Percentiles rank a stretch among this genome's conserved stretches.
Evolutionary conservation across 2,888 invertebrate species (phyloP).

Genomic region (Flabesymbios commensalis): DNA sequence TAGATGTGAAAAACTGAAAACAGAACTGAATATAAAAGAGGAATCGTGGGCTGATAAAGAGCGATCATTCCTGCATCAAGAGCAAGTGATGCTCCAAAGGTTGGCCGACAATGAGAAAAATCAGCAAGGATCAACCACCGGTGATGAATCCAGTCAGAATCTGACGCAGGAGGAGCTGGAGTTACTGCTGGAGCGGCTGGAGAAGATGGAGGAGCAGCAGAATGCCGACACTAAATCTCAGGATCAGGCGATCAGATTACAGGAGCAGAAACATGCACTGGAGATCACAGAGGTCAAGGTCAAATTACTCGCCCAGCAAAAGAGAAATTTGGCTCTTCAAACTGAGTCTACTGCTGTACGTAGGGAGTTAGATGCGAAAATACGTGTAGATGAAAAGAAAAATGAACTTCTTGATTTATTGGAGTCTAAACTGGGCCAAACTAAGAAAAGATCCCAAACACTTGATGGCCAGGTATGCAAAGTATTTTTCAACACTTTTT

Average conservation of each 20-base stretch:
- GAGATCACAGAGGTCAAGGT: slow-evolving; percentile 7
- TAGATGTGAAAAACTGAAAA: slow-evolving; percentile 3
- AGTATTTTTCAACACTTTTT: too few species aligned
- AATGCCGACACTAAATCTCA: neutral
- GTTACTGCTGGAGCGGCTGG: neutral
- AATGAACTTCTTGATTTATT: slow-evolving; percentile 5
- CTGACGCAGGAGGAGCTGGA: too few species aligned
- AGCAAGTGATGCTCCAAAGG: too few species aligned
- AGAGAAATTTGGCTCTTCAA: neutral
- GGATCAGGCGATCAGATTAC: neutral
- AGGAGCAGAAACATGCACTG: too few species aligned
- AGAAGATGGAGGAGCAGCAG: neutral
- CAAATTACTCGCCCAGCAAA: neutral
- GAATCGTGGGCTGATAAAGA: slow-evolving; percentile 2
- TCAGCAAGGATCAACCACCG: too few species aligned
- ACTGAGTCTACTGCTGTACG: neutral
- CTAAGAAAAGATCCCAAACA: too few species aligned
- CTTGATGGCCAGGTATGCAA: too few species aligned
- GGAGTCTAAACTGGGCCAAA: neutral
- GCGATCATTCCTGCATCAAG: too few species aligned
- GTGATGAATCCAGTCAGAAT: too few species aligned
- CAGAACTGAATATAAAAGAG: slow-evolving; percentile 5
- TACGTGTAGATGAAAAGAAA: neutral
- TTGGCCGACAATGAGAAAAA: too few species aligned
- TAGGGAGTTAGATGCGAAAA: slow-evolving; percentile 3